Base-by-base conservation (phyloP, 2,113 vertebrate genomes). In the Smithornis capensis region DNA sequence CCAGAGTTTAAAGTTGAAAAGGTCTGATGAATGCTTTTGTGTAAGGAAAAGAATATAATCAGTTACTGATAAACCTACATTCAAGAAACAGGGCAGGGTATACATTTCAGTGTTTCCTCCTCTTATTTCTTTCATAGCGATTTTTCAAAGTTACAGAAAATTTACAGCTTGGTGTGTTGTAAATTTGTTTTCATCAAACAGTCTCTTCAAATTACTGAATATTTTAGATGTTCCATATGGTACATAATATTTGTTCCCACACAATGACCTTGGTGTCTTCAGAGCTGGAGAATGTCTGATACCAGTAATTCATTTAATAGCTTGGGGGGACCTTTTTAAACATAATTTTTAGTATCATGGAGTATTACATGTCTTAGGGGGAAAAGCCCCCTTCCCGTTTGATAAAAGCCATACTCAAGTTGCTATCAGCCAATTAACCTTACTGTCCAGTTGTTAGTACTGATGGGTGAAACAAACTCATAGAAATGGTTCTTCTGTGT, bases 141-240 rank as follows among this genome's bases (percentile, higher is more conserved):
- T 95, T 95, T 94, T 94, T 80, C 64, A 94, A 93, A 90, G 60
- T 50, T 73, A 33, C 28, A 64, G 47, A 87, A 95, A 88, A 90
- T 88, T 29, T 75, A 64, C 37, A 90, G 59, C 12, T 44, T 81
- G 12, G 27, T 84, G 90, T 79, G 42, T 73, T 71, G 27, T 33
- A 83, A 80, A 77, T 94, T 80, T 83, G 42, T 91, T 97, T 95
- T 92, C 50, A 90, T 40, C 80, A 92, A 96, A 90, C 64, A 42
- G 10, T 44, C 89, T 84, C 50, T 81, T 67, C 71, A 69, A 97
- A 93, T 81, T 67, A 81, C 42, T 67, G 55, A 76, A 38, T 92
- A 60, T 92, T 94, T 96, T 25, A 95, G 35, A 83, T 5, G 5
- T 89, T 42, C 74, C 94, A 94, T 93, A 91, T 87, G 92, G 73